Evolutionary conservation across 2,888 invertebrate genomes (phyloP), one percentile per base, ranked within the genome.

Genomic region (Drosophila limbata): DNA sequence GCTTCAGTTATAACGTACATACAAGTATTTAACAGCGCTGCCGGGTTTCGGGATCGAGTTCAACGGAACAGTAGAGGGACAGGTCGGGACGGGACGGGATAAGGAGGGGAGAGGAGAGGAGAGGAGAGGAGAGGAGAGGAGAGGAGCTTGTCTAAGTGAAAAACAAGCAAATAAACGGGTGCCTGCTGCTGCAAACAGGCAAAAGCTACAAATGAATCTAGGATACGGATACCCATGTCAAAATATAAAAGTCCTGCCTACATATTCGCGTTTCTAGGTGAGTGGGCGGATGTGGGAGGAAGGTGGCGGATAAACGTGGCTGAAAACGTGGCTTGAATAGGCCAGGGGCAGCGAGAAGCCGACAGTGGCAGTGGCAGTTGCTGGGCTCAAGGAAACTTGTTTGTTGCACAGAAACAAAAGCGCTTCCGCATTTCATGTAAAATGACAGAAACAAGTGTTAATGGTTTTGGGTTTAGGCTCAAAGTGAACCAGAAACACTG

Each of bases 361-460:
- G 53, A 31, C 72, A 65, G 67, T 51, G 51, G 69, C 42, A 50
- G 42, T 37, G 51, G 55, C 62, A 59, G 33, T 47, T 21, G 59
- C 57, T 28, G 67, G 69, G 65, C 69, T 69, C 80, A 74, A 72
- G 77, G 69, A 88, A 83, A 88, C 82, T 89, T 89, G 80, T 87
- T 87, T 87, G 85, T 79, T 89, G 88, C 85, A 87, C 83, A 84
- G 83, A 89, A 87, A 89, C 88, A 86, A 85, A 84, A 78, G 85
- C 85, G 78, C 73, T 88, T 84, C 84, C 88, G 89, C 87, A 76
- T 84, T 85, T 79, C 84, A 86, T 88, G 87, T 84, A 81, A 86
- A 86, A 84, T 88, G 84, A 84, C 89, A 84, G 89, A 86, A 86
- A 86, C 85, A 86, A 88, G 85, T 89, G 85, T 86, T 86, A 88